Conservation (phyloP, 2,113 vertebrate genomes). For the Corythaeola cristata region DNA sequence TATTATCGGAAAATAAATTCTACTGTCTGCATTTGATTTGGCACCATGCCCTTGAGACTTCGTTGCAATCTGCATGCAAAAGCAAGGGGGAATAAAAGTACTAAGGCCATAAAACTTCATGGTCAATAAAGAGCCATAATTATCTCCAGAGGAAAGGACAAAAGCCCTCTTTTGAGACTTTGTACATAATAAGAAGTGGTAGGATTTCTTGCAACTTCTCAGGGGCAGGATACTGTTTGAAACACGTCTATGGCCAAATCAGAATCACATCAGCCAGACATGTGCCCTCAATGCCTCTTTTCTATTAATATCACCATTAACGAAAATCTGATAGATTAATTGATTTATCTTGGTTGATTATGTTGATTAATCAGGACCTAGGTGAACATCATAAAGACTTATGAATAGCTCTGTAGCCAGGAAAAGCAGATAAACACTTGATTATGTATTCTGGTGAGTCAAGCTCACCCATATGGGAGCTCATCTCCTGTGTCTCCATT, state of each 20-base stretch:
- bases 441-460: slow-evolving; percentile 52
- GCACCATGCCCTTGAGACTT: not conserved
- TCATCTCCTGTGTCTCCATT: slow-evolving; percentile 47
- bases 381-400: not conserved
- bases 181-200: not conserved
- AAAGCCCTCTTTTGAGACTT: not conserved
- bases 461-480: slow-evolving; percentile 57
- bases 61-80: not conserved
- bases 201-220: not conserved
- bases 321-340: not conserved
- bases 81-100: not conserved
- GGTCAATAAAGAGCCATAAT: not conserved
- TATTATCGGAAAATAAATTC: not conserved
- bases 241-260: not conserved
- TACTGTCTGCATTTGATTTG: not conserved
- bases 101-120: not conserved
- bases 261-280: not conserved
- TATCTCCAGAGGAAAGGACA: not conserved
- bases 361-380: not conserved
- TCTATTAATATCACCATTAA: not conserved
- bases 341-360: not conserved
- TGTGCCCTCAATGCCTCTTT: not conserved
- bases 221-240: not conserved
- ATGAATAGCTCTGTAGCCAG: not conserved
- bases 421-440: slow-evolving; percentile 20